Conservation (phyloP, 2,888 invertebrate genomes). For the Drosophila longiperda region DNA sequence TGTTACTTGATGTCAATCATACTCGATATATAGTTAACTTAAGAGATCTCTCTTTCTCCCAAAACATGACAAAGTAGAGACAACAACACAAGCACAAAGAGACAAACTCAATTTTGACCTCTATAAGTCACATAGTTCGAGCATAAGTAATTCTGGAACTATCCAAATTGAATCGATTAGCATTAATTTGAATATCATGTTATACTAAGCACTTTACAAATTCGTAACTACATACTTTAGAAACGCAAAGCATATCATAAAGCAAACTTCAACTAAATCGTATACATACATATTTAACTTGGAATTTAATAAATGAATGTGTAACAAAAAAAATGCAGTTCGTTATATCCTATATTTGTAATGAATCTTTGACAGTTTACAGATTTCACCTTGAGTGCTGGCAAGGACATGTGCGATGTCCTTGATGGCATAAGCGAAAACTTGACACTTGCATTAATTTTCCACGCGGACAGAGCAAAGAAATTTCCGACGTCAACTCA, state of each 20-base stretch:
- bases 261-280: conserved; percentile 60
- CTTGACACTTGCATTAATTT: conserved; percentile 61
- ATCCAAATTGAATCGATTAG: conserved; percentile 21
- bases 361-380: conserved; percentile 1
- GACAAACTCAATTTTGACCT: conserved; percentile 17
- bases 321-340: conserved; percentile 29
- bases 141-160: conserved; percentile 30
- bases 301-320: conserved; percentile 67
- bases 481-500: conserved; percentile 43
- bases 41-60: conserved; percentile 54
- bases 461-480: conserved; percentile 31
- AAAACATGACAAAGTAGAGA: conserved; percentile 52
- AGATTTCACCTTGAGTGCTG: conserved; percentile 45
- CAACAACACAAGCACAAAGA: neutral
- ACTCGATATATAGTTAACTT: conserved; percentile 40
- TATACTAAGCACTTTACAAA: conserved; percentile 45
- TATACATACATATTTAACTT: conserved; percentile 54
- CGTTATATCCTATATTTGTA: neutral
- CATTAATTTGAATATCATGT: conserved; percentile 40
- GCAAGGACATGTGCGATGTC: conserved; percentile 47
- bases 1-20: conserved; percentile 57
- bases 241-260: conserved; percentile 69
- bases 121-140: conserved; percentile 20
- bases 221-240: conserved; percentile 67
- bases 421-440: conserved; percentile 34